phyloP scores from a whole-genome alignment of 2,113 vertebrate genomes.

The Prolemur simus region DNA sequence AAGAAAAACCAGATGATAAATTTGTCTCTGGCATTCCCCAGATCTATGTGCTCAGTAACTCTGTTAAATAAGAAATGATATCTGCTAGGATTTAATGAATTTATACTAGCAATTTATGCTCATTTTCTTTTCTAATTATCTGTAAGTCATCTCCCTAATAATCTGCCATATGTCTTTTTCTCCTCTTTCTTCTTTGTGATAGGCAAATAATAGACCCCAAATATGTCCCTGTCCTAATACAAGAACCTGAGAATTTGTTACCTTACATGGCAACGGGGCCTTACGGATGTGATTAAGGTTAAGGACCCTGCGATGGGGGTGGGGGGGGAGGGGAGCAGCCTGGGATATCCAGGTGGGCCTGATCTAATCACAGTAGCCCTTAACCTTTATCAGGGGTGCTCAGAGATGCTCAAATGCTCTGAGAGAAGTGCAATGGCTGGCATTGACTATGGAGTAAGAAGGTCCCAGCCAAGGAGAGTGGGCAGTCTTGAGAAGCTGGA shows the following conservation, averaged over 20 bases:
- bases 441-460: background rate
- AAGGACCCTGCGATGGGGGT: background rate
- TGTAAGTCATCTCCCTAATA: background rate
- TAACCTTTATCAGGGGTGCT: background rate
- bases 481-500: background rate
- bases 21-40: background rate
- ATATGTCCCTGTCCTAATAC: background rate
- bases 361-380: background rate
- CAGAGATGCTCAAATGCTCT: background rate
- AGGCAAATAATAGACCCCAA: background rate
- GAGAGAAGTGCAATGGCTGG: background rate
- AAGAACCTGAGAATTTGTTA: background rate
- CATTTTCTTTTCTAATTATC: conserved; percentile 16
- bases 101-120: background rate
- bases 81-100: background rate
- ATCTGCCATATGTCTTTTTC: background rate
- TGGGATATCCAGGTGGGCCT: background rate
- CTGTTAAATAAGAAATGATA: conserved; percentile 21
- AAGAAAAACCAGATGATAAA: background rate
- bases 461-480: background rate
- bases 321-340: background rate
- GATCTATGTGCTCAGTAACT: background rate
- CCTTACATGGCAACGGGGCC: background rate
- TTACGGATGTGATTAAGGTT: background rate
- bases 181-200: background rate